Conservation (phyloP, 2,888 invertebrate genomes). For the Pseudoips prasinana region DNA sequence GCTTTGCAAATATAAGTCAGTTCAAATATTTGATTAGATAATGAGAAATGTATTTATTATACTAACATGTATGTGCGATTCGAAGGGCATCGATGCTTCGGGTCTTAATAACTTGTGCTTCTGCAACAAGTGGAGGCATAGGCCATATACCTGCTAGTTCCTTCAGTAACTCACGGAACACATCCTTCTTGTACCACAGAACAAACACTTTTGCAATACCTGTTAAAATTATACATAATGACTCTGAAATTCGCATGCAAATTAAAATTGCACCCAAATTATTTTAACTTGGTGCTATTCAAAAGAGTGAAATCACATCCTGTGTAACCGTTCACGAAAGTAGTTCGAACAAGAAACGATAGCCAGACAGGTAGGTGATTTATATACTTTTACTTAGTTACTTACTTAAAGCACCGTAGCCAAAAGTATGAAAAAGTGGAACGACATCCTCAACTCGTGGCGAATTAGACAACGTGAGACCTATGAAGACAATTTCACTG, state of each 20-base stretch:
- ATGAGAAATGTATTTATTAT: no score
- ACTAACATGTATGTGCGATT: slow-evolving; percentile 60
- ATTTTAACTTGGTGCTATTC: no score
- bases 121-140: slow-evolving; percentile 54
- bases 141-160: slow-evolving; percentile 71
- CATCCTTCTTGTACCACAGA: slow-evolving; percentile 66
- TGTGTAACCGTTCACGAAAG: slow-evolving; percentile 24
- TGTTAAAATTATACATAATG: slow-evolving; percentile 24
- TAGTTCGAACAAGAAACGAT: slow-evolving; percentile 16
- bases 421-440: slow-evolving; percentile 72
- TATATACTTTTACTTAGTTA: slow-evolving; percentile 31
- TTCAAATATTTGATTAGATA: no score
- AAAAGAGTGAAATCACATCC: slow-evolving; percentile 11
- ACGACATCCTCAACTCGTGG: slow-evolving; percentile 72
- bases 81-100: slow-evolving; percentile 57
- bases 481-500: slow-evolving; percentile 66
- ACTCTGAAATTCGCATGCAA: no score
- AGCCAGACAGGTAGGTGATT: slow-evolving; percentile 21
- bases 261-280: no score
- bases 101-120: slow-evolving; percentile 52
- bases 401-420: slow-evolving; percentile 73
- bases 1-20: no score
- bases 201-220: slow-evolving; percentile 64
- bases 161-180: slow-evolving; percentile 55
- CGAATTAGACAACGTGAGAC: slow-evolving; percentile 62